Evolutionary conservation across 2,888 invertebrate genomes (phyloP), one percentile per base, ranked within the genome.

Genomic region (Margaritifera margaritifera): DNA sequence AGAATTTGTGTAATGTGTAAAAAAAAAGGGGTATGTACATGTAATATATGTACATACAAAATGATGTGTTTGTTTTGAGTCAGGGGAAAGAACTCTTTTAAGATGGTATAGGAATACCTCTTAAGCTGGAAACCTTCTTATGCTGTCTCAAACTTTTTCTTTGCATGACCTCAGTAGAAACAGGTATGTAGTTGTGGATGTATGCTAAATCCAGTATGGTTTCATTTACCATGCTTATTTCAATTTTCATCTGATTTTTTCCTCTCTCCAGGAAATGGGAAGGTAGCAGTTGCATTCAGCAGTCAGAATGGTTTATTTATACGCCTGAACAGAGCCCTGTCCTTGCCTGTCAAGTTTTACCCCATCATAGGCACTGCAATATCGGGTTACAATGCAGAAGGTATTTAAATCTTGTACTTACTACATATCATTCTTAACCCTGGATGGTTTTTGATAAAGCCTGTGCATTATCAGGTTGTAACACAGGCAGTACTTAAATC

Each of bases 221-320:
- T 15, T 42, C 42, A 42, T 42, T 42, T 42, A 42, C 42, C 42
- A 42, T 15, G 42, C 42, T 42, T 42, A 42, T 42, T 42, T 42
- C 11, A 42, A 42, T 11, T 42, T 2, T 42, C 11, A 42, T 42
- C 42, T 42, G 42, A 42, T 42, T 42, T 42, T 50, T n/a, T 68
- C 55, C 64, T 58, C 51, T 25, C 72, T 75, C 11, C 74, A 88
- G 88, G 88, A 19, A 88, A 88, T 81, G 88, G 88, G 18, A 82
- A 85, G 50, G 55, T 88, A 59, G 88, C 86, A 20, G 82, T 81
- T 62, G 78, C 83, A 19, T 70, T 86, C 56, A 80, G 82, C 56
- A 81, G 81, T 20, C 70, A 79, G 58, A 82, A 79, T 69, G 84
- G 85, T 20, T 53, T 88, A 61, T 86, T 80, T 74, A 79, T 88